Evolutionary conservation across 2,888 invertebrate species (phyloP), one percentile per base, ranked within the genome.

Genomic region (Stenodera caucasica): DNA sequence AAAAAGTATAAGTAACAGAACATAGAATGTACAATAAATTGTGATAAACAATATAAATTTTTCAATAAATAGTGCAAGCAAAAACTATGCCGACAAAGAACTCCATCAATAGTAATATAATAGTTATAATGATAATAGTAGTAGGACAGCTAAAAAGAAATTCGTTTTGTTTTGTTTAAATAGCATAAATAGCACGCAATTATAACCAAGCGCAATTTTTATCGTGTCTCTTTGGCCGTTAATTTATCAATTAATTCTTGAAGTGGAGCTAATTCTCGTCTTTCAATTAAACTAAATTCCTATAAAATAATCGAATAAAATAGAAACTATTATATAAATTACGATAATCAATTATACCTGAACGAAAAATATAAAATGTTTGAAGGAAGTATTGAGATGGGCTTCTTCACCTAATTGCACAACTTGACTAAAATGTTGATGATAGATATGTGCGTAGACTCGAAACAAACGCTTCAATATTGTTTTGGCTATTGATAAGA

Each of bases 391-490:
- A 83, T 99, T 99, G 72, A 99, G 88, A 81, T 99, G 99, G 57
- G 98, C 98, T 81, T 98, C 98, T 82, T 99, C 98, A 56, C 96
- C 96, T 60, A 99, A 86, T 81, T 96, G 94, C 58, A 98, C 96
- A 66, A 99, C 97, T 84, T 98, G 94, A 58, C 93, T 90, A 82
- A 99, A 98, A 84, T 99, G 99, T 80, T 98, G 97, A 83, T 99
- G 98, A 83, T 99, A 99, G 78, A 99, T 97, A 83, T 99, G 99
- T 55, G 99, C 99, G 82, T 99, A 99, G 63, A 99, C 98, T 77
- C 99, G 89, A 83, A 99, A 99, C 79, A 99, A 84, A 66, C 99
- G 88, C 83, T 98, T 98, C 75, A 99, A 83, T 80, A 99, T 99
- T 69, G 97, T 98, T 84, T 98, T 98, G 62, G 98, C 98, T 82